Conservation (phyloP, 2,113 vertebrate genomes). For the Bos taurus region DNA sequence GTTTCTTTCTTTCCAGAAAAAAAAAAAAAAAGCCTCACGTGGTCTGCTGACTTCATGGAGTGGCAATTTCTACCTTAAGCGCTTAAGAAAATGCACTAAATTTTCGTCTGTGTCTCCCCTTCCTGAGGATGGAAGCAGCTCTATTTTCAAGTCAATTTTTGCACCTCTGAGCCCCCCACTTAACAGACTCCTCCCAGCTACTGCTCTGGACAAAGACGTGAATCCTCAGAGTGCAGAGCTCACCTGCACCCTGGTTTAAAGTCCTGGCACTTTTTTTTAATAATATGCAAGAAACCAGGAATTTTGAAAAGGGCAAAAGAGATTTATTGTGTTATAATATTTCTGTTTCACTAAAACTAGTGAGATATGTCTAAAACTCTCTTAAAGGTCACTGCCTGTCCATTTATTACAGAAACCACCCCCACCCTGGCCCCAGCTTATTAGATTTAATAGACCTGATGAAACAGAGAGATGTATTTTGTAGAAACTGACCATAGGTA, state of each 20-base stretch:
- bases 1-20: fast-evolving
- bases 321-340: neutral
- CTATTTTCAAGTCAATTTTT: fast-evolving
- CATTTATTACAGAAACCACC: neutral
- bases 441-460: neutral
- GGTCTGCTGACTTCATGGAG: fast-evolving
- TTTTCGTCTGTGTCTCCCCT: fast-evolving
- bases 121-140: fast-evolving
- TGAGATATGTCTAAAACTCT: neutral
- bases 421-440: neutral
- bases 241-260: fast-evolving
- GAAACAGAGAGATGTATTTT: neutral
- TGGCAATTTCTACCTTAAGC: neutral
- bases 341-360: neutral
- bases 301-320: constrained; percentile 38
- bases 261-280: neutral
- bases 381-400: neutral
- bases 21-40: too few species aligned
- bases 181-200: fast-evolving
- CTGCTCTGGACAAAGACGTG: fast-evolving
- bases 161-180: fast-evolving
- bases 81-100: fast-evolving
- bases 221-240: fast-evolving
- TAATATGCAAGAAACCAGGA: neutral
- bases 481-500: fast-evolving